phyloP scores from a whole-genome alignment of 2,797 vertebrate species.

The Pseudomugil gertrudae region DNA sequence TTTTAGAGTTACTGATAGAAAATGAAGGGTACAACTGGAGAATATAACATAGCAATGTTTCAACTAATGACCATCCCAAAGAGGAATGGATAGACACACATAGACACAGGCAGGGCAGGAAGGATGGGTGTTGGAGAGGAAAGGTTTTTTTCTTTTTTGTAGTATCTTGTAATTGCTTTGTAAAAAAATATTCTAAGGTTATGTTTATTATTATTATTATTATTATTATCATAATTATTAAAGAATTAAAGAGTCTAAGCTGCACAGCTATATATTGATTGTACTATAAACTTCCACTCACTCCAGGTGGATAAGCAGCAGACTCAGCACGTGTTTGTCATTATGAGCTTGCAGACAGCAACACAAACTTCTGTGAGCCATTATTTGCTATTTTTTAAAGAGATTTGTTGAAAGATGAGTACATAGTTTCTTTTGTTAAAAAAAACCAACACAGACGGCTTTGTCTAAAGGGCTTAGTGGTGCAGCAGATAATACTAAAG shows the following conservation, averaged over 20 bases:
- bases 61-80: conserved; percentile 45
- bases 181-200: background rate
- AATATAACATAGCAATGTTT: background rate
- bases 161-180: background rate
- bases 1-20: background rate
- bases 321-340: conserved; percentile 8
- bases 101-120: conserved; percentile 37
- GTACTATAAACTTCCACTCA: background rate
- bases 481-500: conserved; percentile 59
- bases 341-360: conserved; percentile 10
- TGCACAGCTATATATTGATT: background rate
- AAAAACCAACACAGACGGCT: conserved; percentile 21
- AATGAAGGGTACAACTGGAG: background rate
- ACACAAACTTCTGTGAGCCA: background rate
- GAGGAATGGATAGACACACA: background rate
- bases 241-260: background rate
- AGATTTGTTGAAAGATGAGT: conserved; percentile 19
- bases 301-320: conserved; percentile 4
- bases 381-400: conserved; percentile 13
- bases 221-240: no score
- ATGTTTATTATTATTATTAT: background rate
- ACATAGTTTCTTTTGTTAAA: conserved; percentile 7
- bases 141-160: background rate
- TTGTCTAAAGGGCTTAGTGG: conserved; percentile 34
- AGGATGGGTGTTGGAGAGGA: conserved; percentile 58